A percentile compares a stretch with the other conserved stretches of the same genome.
Evolutionary conservation across 2,113 vertebrate species (phyloP).

Genomic region (Mirza zaza): DNA sequence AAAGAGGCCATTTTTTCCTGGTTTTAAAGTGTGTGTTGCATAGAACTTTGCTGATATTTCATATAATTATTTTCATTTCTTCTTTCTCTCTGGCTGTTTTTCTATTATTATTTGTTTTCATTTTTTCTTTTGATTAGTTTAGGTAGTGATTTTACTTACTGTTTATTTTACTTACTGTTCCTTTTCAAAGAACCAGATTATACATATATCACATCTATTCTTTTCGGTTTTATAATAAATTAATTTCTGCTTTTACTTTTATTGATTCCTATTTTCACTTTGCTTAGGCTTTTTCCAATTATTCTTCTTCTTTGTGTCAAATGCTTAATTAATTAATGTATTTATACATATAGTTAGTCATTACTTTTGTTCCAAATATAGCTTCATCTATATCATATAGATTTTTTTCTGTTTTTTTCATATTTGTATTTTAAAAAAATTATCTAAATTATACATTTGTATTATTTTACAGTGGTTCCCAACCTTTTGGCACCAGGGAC

Average conservation of each 20-base stretch:
- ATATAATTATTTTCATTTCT: background rate
- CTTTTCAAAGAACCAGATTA: background rate
- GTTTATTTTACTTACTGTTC: background rate
- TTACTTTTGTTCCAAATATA: conserved; percentile 28
- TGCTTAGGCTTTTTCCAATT: background rate
- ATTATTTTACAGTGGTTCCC: background rate
- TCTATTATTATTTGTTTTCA: background rate
- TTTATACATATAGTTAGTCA: background rate
- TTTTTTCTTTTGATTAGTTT: background rate
- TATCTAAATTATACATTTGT: background rate
- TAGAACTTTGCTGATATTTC: background rate
- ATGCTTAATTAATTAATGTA: background rate
- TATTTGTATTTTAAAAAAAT: background rate
- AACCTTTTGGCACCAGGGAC: no score
- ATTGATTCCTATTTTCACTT: background rate
- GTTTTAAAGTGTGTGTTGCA: background rate
- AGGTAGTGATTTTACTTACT: background rate
- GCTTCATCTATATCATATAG: background rate
- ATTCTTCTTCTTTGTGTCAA: background rate
- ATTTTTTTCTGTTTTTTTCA: background rate
- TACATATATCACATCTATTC: background rate
- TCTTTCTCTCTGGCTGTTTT: background rate
- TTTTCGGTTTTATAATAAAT: background rate
- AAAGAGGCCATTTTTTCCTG: background rate
- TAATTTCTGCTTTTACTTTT: background rate